Conservation (phyloP, 2,797 vertebrate species). For the Bucorvus abyssinicus region DNA sequence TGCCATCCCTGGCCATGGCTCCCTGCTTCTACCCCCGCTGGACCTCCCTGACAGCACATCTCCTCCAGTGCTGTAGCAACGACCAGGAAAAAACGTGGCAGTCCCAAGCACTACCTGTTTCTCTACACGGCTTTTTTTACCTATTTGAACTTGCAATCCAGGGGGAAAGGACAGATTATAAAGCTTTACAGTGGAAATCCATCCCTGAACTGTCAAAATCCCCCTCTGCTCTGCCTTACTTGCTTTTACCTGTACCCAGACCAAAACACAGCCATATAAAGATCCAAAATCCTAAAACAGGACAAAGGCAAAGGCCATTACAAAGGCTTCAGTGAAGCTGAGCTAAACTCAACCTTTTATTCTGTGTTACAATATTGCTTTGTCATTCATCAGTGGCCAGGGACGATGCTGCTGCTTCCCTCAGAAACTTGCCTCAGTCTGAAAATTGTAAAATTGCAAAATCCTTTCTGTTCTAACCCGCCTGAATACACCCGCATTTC, state of each 20-base stretch:
- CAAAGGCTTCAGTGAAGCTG: not conserved
- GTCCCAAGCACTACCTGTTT: not conserved
- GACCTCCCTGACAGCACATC: not conserved
- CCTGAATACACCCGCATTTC: slow-evolving; percentile 36
- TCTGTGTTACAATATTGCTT: not conserved
- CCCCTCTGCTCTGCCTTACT: not conserved
- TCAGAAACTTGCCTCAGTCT: not conserved
- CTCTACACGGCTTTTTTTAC: not conserved
- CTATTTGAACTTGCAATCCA: not conserved
- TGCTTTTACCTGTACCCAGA: not conserved
- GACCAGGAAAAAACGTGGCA: not conserved
- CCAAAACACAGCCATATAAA: not conserved
- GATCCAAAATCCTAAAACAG: not conserved
- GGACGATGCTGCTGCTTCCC: not conserved
- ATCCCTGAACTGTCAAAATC: not conserved
- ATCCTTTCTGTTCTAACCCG: slow-evolving; percentile 50
- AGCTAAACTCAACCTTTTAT: not conserved
- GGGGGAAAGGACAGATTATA: not conserved
- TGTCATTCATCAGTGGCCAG: not conserved
- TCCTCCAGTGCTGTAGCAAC: not conserved
- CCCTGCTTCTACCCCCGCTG: not conserved
- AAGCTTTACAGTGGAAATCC: not conserved
- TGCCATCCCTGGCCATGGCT: not conserved
- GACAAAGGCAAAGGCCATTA: not conserved
- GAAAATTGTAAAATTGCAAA: slow-evolving; percentile 28